Conservation (phyloP, 2,113 vertebrate species). For the Genyomyrus donnyi region DNA sequence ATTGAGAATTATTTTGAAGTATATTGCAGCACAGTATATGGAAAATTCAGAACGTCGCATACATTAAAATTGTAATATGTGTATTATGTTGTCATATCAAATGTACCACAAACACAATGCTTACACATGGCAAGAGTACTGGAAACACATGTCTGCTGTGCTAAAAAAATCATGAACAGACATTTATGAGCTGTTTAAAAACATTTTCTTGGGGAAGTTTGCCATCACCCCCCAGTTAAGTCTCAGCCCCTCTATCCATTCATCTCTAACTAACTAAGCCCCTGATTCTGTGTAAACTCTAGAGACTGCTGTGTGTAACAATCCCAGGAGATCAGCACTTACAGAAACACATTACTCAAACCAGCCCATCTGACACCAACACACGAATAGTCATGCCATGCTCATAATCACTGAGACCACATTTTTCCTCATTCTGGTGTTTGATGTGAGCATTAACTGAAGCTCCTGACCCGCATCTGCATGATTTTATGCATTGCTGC, state of each 20-base stretch:
- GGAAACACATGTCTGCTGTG: not conserved
- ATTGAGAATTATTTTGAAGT: not conserved
- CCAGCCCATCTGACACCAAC: not conserved
- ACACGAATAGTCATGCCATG: not conserved
- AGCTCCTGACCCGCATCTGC: not conserved
- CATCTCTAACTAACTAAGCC: too few species aligned
- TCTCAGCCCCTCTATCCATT: too few species aligned
- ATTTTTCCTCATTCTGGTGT: not conserved
- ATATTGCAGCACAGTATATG: not conserved
- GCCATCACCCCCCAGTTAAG: too few species aligned
- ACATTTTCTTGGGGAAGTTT: too few species aligned
- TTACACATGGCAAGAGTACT: not conserved
- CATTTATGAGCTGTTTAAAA: not conserved
- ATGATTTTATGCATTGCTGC: not conserved
- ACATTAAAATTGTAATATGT: not conserved
- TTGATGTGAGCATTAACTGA: not conserved
- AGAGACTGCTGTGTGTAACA: not conserved
- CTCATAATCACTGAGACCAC: too few species aligned
- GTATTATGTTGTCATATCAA: not conserved
- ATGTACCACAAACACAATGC: not conserved
- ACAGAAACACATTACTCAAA: not conserved
- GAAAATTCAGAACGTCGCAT: not conserved
- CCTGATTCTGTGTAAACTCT: not conserved
- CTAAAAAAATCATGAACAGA: not conserved
- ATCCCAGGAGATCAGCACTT: not conserved